These are phyloP conservation scores for Phylloscopus collybita DNA, from an alignment of 2,797 vertebrate species.

Conservation along the genomic window DNA sequence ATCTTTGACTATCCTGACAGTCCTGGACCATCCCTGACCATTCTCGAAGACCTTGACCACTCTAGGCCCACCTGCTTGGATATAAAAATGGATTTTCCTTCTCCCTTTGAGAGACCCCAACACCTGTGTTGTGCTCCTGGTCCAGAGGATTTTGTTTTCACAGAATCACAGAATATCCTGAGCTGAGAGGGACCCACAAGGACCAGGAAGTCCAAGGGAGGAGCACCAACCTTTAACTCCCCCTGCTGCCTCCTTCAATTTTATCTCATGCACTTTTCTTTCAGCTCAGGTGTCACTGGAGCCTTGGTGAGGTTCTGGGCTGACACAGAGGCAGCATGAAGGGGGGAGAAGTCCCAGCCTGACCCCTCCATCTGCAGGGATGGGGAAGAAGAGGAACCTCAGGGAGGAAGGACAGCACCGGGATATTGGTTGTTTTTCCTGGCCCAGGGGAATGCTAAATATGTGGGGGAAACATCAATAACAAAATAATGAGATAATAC, in stretches of 20 bases:
- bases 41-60: neutral
- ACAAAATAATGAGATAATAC: neutral
- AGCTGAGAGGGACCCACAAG: accelerated
- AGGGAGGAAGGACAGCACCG: neutral
- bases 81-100: neutral
- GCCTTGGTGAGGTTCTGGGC: too few species aligned
- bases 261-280: neutral
- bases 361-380: neutral
- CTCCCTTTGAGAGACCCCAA: neutral
- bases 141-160: neutral
- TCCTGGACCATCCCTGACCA: neutral
- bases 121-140: neutral
- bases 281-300: neutral
- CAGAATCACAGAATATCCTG: accelerated
- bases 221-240: neutral
- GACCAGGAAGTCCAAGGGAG: neutral
- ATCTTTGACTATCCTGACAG: neutral
- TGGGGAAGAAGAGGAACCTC: neutral
- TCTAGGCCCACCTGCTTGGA: neutral
- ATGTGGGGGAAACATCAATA: neutral
- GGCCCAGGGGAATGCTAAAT: neutral
- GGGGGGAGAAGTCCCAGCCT: neutral
- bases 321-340: neutral
- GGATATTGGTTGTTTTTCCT: neutral
- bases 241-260: accelerated